Base-by-base conservation (phyloP, 2,888 invertebrate species). In the Julus scanicus region DNA sequence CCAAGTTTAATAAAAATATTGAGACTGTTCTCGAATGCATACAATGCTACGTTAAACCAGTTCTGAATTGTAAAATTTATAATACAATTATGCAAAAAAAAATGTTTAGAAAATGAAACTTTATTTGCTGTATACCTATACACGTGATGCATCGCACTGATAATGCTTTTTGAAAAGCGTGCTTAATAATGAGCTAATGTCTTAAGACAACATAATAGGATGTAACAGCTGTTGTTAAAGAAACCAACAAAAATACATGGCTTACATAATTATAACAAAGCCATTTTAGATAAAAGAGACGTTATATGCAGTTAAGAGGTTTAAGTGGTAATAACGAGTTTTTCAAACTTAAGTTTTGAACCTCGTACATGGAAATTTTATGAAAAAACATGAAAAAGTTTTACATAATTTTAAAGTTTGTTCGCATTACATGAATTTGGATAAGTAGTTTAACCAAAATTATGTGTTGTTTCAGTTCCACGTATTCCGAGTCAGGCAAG, bases 401-500 rank as follows among this genome's bases (percentile, higher is more conserved):
- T 29, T 29, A 29, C 29, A 29, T 37, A 83, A 49, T 49, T 49
- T 13, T 49, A 49, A 29, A 29, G 29, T 29, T 29, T 29, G 29
- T 29, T 29, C 29, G 29, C 29, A 29, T 29, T 0, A 29, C 29
- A 29, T 29, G 29, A 29, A 29, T 29, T 29, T 29, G 29, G 29
- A 29, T 29, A 29, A 29, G 29, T 29, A 29, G 29, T 29, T 29
- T 29, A 29, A 29, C 29, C 29, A 29, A 29, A 29, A 29, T 29
- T 29, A 29, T 29, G 29, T 29, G 29, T 20, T 17, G 15, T 86
- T 80, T 37, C 92, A 93, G 95, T 94, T 57, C 96, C 96, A 0
- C 94, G 95, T 91, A 93, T 95, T 88, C 96, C 97, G 0, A 93
- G 94, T 89, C 95, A 96, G 91, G 95, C 95, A 89, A 95, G 96